phyloP scores from a whole-genome alignment of 64 coral and sea anemone genomes.

The Pocillopora verrucosa region DNA sequence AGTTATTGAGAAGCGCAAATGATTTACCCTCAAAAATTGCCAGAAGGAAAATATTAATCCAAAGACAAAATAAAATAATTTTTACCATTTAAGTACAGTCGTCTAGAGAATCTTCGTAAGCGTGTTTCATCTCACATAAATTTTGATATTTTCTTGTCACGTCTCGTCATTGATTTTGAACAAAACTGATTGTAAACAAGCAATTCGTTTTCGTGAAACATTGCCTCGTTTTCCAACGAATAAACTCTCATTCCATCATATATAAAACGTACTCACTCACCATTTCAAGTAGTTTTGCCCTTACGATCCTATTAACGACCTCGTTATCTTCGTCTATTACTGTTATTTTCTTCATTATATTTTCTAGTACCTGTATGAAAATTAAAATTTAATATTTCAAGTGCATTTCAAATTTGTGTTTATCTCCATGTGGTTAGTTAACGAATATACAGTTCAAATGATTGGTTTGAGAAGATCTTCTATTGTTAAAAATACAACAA shows the following conservation, averaged over 20 bases:
- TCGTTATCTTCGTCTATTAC: not conserved
- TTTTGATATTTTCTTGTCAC: not conserved
- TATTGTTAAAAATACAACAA: not conserved
- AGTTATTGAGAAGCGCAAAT: not conserved
- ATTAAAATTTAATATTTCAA: constrained; percentile 17
- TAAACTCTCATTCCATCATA: not conserved
- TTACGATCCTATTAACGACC: not conserved
- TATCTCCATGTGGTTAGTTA: not conserved
- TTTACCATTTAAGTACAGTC: not conserved
- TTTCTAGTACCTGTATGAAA: not conserved
- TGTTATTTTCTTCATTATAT: constrained; percentile 16
- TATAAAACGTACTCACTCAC: not conserved
- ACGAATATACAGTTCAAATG: not conserved
- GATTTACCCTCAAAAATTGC: not conserved
- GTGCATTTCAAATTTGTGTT: not conserved
- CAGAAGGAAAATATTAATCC: not conserved
- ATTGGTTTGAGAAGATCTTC: not conserved
- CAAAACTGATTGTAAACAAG: too few relatives aligned
- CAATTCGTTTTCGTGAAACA: too few relatives aligned
- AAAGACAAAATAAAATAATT: not conserved
- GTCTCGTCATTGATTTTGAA: too few relatives aligned
- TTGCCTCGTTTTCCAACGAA: too few relatives aligned
- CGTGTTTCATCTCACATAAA: not conserved
- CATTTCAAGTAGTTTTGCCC: not conserved
- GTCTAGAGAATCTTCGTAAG: not conserved